A percentile compares a stretch with the other conserved stretches of the same genome.
Conservation (phyloP, 2,888 invertebrate species). For the Macaria notata region DNA sequence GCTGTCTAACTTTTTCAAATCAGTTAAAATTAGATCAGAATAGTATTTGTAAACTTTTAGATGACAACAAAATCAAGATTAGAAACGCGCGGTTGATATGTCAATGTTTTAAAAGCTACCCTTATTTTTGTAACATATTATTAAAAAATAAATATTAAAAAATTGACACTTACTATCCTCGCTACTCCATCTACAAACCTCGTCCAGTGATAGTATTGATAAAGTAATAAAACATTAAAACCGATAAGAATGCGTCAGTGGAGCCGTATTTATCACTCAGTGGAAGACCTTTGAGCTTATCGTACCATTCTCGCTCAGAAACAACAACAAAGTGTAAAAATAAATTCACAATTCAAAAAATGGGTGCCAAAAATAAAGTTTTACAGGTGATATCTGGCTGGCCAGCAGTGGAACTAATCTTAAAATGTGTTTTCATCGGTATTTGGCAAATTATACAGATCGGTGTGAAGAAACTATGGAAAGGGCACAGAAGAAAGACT, state of each 20-base stretch:
- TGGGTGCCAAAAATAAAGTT: conserved; percentile 59
- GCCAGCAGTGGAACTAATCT: conserved; percentile 62
- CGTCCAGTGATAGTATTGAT: conserved; percentile 28
- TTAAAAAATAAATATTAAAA: too few species aligned
- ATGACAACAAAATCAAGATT: too few species aligned
- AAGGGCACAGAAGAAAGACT: conserved; percentile 61
- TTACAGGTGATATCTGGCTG: conserved; percentile 65
- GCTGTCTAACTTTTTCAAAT: too few species aligned
- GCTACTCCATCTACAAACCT: not conserved
- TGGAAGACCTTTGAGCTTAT: conserved; percentile 53
- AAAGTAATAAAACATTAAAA: conserved; percentile 22
- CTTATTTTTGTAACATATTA: too few species aligned
- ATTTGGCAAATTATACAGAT: conserved; percentile 66
- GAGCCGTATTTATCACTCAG: conserved; percentile 42
- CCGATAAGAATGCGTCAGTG: conserved; percentile 43
- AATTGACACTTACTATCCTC: not conserved
- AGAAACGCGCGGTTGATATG: too few species aligned
- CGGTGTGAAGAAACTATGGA: conserved; percentile 64
- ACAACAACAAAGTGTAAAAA: conserved; percentile 12
- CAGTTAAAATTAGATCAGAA: too few species aligned
- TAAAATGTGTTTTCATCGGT: conserved; percentile 62
- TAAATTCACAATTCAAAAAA: conserved; percentile 28
- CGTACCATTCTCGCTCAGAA: conserved; percentile 31
- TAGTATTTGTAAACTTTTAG: too few species aligned
- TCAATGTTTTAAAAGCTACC: too few species aligned